Conservation (phyloP, 2,888 invertebrate species). For the Atethmia centrago region DNA sequence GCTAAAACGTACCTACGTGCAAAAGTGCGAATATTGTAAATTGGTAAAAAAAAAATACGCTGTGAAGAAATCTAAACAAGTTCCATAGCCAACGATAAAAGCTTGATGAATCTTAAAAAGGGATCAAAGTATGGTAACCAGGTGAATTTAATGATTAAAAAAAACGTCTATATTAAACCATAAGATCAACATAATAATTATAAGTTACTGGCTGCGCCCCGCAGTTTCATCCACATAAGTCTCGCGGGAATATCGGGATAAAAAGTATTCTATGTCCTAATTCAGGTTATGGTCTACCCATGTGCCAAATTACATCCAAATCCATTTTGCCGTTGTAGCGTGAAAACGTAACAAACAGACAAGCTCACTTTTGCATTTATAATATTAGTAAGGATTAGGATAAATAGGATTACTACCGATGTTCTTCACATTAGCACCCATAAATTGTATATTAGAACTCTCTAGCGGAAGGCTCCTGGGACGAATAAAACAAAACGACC, state of each 20-base stretch:
- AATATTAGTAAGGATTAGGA: no score
- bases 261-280: no score
- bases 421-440: not conserved
- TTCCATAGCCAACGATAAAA: not conserved
- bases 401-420: not conserved
- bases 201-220: no score
- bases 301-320: no score
- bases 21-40: constrained; percentile 1
- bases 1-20: not conserved
- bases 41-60: not conserved
- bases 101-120: not conserved
- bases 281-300: no score
- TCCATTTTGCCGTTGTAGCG: no score
- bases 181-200: not conserved
- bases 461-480: no score
- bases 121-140: not conserved
- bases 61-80: not conserved
- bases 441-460: not conserved
- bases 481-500: no score
- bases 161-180: not conserved
- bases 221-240: no score
- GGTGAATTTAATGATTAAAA: not conserved
- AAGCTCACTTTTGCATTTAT: no score
- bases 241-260: no score
- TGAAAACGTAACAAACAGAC: no score